phyloP scores from a whole-genome alignment of 2,888 invertebrate genomes.

The Dyspetes luteomarginatus region DNA sequence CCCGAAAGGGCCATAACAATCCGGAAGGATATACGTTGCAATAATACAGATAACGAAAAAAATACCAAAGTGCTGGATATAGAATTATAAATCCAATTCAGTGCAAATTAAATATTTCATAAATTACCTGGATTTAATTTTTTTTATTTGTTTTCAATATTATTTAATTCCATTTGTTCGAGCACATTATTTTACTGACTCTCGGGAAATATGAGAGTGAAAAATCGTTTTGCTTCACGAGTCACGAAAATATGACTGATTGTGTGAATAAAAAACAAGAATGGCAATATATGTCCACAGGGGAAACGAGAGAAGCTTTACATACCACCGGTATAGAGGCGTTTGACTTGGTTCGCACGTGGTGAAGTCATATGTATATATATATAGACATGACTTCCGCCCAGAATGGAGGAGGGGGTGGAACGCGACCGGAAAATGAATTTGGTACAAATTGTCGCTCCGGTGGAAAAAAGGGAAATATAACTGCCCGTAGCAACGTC shows the following conservation, averaged over 20 bases:
- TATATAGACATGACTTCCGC: not conserved
- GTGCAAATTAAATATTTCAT: too few relatives aligned
- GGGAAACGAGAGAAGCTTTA: not conserved
- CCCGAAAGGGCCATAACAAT: too few relatives aligned
- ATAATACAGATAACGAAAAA: too few relatives aligned
- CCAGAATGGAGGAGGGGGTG: not conserved
- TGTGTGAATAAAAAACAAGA: not conserved
- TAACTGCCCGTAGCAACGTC: conserved; percentile 13
- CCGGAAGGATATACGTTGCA: too few relatives aligned
- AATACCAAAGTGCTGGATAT: too few relatives aligned
- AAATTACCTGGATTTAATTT: too few relatives aligned
- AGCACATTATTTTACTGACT: too few relatives aligned
- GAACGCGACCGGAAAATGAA: conserved; percentile 39
- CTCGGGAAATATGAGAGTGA: too few relatives aligned
- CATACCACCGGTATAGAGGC: not conserved
- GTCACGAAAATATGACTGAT: not conserved
- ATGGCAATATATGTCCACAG: not conserved
- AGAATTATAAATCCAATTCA: too few relatives aligned
- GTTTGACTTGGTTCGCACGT: not conserved
- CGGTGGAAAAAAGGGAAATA: not conserved
- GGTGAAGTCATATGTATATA: not conserved
- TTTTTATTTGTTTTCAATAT: too few relatives aligned
- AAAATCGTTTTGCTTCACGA: not conserved
- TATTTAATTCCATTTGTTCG: too few relatives aligned
- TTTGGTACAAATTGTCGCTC: conserved; percentile 25